Evolutionary conservation across 1,140 invertebrate species (phyloP).

Genomic region (Portunus trituberculatus): DNA sequence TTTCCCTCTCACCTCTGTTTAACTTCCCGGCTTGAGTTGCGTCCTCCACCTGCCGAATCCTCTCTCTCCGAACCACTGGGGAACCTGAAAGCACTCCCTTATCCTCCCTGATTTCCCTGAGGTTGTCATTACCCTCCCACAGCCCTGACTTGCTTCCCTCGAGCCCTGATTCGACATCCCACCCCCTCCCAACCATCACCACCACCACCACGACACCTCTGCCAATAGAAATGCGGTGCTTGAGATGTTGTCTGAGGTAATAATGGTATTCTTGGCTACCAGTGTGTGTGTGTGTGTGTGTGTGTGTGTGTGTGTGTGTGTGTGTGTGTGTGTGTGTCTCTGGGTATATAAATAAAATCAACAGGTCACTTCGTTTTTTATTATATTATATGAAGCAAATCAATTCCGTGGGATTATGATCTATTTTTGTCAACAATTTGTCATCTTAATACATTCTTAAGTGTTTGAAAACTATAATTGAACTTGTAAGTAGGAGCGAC

Average conservation of each 20-base stretch:
- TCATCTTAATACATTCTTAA: no score
- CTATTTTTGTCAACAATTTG: no score
- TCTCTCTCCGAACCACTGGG: neutral
- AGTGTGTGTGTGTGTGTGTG: constrained; percentile 5
- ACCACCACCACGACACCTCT: no score
- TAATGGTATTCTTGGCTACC: neutral
- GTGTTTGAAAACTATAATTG: no score
- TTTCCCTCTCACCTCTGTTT: constrained; percentile 10
- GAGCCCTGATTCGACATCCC: no score
- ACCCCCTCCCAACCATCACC: no score
- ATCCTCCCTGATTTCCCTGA: neutral
- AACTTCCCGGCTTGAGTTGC: neutral
- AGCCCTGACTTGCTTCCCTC: neutral
- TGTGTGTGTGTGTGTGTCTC: neutral
- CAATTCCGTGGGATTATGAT: no score
- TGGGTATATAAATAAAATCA: neutral
- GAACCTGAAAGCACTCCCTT: neutral
- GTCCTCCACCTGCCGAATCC: neutral
- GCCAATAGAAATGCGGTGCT: neutral
- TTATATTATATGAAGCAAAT: no score
- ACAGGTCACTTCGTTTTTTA: no score
- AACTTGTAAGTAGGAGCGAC: no score
- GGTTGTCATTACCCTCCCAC: neutral
- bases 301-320: constrained; percentile 20
- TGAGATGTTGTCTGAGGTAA: neutral